Conservation (phyloP, 2,797 vertebrate genomes). For the Enoplosus armatus region DNA sequence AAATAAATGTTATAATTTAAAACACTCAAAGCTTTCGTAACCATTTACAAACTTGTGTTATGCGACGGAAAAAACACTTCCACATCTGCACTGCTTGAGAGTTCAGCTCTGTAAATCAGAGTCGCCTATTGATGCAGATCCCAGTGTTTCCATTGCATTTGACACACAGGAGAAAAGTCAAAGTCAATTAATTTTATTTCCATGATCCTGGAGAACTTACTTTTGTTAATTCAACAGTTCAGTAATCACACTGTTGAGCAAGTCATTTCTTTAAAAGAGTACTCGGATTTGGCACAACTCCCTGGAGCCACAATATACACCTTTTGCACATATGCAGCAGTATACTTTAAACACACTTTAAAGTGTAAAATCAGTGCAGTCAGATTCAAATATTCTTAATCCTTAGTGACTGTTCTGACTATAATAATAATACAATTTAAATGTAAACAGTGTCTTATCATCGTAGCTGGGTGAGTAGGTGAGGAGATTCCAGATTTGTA, state of each 20-base stretch:
- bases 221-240: neutral
- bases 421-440: neutral
- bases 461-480: neutral
- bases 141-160: neutral
- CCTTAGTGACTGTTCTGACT: neutral
- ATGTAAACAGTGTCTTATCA: neutral
- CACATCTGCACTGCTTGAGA: neutral
- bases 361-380: neutral
- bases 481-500: neutral
- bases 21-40: neutral
- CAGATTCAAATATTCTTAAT: neutral
- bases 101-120: no score
- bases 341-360: neutral
- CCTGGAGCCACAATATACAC: neutral
- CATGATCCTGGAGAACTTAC: neutral
- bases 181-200: neutral
- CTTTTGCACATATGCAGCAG: neutral
- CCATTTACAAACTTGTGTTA: neutral
- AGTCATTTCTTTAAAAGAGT: neutral
- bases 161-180: neutral
- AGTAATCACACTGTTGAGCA: neutral
- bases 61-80: neutral
- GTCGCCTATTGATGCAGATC: neutral
- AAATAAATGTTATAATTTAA: slow-evolving; percentile 5
- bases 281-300: neutral